Evolutionary conservation across 2,113 vertebrate species (phyloP).

Genomic region (Takifugu bimaculatus): DNA sequence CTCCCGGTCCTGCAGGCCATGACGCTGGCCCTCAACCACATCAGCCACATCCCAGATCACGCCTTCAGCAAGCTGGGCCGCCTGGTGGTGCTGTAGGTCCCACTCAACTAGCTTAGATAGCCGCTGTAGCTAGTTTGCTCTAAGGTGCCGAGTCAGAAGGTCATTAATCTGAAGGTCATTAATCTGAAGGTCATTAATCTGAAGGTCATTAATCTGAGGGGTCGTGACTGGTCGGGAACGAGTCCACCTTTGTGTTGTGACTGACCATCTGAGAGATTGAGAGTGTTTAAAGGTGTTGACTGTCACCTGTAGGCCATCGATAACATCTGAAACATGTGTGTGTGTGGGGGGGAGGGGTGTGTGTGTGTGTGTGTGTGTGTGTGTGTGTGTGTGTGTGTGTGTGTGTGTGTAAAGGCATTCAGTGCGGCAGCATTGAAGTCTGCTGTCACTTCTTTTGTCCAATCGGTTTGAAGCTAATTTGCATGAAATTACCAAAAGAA

Average conservation of each 20-base stretch:
- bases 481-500: constrained; percentile 66
- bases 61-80: constrained; percentile 86
- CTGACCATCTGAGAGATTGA: too few species aligned
- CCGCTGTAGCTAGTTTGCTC: too few species aligned
- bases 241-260: too few species aligned
- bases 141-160: too few species aligned
- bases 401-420: constrained; percentile 52
- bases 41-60: constrained; percentile 78
- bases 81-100: constrained; percentile 88
- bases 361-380: constrained; percentile 2
- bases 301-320: constrained; percentile 40
- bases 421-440: constrained; percentile 60
- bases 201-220: too few species aligned
- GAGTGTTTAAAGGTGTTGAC: background rate
- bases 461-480: constrained; percentile 64
- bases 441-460: constrained; percentile 61
- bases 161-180: too few species aligned
- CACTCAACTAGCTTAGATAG: background rate
- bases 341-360: too few species aligned
- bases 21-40: constrained; percentile 88
- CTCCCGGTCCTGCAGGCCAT: constrained; percentile 86
- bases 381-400: constrained; percentile 30
- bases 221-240: too few species aligned
- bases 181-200: too few species aligned
- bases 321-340: constrained; percentile 34